A percentile compares a stretch with the other conserved stretches of the same genome.
These are phyloP conservation scores for Meandrina meandrites DNA, from an alignment of 92 coral and sea anemone species.

Conservation along the genomic window DNA sequence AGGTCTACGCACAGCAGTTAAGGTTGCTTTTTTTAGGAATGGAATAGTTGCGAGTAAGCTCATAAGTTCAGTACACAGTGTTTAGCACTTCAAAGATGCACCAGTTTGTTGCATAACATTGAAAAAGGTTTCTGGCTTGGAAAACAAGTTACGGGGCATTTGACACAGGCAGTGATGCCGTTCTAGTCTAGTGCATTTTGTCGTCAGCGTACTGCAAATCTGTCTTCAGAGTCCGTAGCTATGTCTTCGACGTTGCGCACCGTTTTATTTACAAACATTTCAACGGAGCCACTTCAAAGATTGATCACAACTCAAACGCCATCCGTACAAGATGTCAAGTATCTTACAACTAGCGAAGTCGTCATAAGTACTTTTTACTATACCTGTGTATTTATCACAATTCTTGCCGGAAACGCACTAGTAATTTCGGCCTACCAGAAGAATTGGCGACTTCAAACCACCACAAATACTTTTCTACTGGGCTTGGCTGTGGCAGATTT, in stretches of 20 bases:
- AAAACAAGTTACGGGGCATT: background rate
- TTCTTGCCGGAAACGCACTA: constrained; percentile 73
- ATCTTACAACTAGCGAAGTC: constrained; percentile 30
- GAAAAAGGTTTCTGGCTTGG: background rate
- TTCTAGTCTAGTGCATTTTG: constrained; percentile 4
- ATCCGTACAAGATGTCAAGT: background rate
- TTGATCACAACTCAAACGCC: background rate
- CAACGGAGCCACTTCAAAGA: background rate
- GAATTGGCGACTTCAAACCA: constrained; percentile 84
- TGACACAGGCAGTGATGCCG: background rate
- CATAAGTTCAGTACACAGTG: no score
- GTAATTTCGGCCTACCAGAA: constrained; percentile 73
- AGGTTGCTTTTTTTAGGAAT: background rate
- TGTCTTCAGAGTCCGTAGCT: background rate
- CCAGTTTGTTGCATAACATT: background rate
- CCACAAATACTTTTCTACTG: constrained; percentile 73
- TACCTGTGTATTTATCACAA: constrained; percentile 49
- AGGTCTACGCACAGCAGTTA: background rate
- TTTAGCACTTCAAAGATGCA: background rate
- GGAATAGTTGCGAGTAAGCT: no score
- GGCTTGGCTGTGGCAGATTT: constrained; percentile 85
- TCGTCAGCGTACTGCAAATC: background rate
- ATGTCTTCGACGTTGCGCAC: constrained; percentile 8
- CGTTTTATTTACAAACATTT: constrained; percentile 8
- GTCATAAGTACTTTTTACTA: constrained; percentile 42